Evolutionary conservation across 2,888 invertebrate species (phyloP).

Genomic region (Drosophila paucipuncta): DNA sequence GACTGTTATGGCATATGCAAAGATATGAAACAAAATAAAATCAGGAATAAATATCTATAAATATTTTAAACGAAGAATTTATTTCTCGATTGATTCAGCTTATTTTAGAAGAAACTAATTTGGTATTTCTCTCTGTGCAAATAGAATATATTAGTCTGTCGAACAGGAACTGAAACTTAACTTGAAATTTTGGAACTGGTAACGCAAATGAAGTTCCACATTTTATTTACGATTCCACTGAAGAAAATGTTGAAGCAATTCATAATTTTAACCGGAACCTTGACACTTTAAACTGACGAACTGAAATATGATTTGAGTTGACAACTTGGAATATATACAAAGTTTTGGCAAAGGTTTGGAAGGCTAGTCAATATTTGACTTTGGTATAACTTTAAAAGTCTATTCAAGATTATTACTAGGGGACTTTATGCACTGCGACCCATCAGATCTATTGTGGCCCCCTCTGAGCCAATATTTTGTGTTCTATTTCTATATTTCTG

Average conservation of each 20-base stretch:
- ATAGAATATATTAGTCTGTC: background rate
- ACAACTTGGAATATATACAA: background rate
- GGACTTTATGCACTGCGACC: rapidly evolving
- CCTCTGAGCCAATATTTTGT: background rate
- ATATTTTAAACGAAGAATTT: background rate
- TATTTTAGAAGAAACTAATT: background rate
- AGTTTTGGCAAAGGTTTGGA: background rate
- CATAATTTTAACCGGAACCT: rapidly evolving
- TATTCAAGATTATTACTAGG: background rate
- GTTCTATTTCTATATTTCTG: background rate
- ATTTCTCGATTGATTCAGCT: background rate
- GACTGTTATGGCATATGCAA: background rate
- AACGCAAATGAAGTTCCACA: background rate
- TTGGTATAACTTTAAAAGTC: background rate
- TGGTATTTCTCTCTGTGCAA: background rate
- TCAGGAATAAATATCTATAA: background rate
- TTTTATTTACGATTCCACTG: background rate
- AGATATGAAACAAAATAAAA: background rate
- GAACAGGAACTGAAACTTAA: background rate
- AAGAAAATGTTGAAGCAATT: background rate
- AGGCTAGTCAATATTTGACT: background rate
- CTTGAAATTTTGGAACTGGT: background rate
- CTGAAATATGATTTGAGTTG: background rate
- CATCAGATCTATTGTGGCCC: rapidly evolving
- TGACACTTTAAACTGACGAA: background rate